A percentile compares a stretch with the other conserved stretches of the same genome.
Evolutionary conservation across 2,113 vertebrate species (phyloP).

Genomic region (Sinocyclocheilus anophthalmus): DNA sequence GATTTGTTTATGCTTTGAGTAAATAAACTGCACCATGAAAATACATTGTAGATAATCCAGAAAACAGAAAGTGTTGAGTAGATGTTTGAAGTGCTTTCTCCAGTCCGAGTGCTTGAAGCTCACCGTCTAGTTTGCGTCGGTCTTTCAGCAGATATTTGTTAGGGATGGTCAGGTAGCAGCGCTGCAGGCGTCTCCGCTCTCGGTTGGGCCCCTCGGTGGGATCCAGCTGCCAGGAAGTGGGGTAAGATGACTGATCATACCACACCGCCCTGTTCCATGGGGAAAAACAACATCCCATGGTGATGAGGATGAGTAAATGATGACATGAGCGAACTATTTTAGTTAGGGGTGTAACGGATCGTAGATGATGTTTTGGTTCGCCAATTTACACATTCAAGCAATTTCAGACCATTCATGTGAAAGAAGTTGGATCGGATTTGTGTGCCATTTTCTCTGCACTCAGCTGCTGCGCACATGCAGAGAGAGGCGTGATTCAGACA

Average conservation of each 20-base stretch:
- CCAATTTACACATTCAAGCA: too few species aligned
- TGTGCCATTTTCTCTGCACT: too few species aligned
- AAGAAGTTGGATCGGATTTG: too few species aligned
- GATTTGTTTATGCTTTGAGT: background rate
- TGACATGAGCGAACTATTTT: background rate
- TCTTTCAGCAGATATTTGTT: conserved; percentile 97
- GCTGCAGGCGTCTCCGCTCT: conserved; percentile 91
- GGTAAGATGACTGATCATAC: conserved; percentile 92
- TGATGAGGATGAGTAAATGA: background rate
- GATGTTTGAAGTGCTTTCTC: background rate
- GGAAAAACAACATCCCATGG: background rate
- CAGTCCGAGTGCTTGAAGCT: conserved; percentile 22
- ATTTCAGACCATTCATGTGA: too few species aligned
- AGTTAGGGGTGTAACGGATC: too few species aligned
- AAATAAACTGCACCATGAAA: background rate
- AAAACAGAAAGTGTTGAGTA: background rate
- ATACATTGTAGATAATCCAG: background rate
- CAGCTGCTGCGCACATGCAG: too few species aligned
- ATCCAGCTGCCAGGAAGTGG: conserved; percentile 95
- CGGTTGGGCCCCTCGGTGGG: conserved; percentile 95
- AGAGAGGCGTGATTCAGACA: too few species aligned
- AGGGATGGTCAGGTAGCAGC: conserved; percentile 95
- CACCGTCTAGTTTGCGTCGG: conserved; percentile 89
- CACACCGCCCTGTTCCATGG: conserved; percentile 84
- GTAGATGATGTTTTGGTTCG: too few species aligned